These are phyloP conservation scores for Galerucella nymphaeae DNA, from an alignment of 2,888 invertebrate genomes.

Conservation along the genomic window DNA sequence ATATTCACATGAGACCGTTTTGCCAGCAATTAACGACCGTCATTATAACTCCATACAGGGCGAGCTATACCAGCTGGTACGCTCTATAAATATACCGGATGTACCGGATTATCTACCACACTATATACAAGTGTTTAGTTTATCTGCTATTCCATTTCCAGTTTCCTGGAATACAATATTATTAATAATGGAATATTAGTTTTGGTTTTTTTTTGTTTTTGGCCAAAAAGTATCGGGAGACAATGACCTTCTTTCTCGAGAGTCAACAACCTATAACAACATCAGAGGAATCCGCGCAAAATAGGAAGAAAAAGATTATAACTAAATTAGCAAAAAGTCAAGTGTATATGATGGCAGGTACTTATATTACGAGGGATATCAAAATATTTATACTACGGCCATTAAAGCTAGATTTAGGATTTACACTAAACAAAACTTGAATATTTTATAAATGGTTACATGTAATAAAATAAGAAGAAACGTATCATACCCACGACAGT, in stretches of 20 bases:
- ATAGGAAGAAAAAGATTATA: neutral
- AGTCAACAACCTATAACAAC: conserved; percentile 1
- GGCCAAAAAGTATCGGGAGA: neutral
- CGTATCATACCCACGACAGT: no score
- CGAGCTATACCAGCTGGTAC: neutral
- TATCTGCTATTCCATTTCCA: no score
- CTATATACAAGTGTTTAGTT: neutral
- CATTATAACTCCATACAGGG: conserved; percentile 32
- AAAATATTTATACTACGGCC: neutral
- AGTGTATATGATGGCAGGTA: neutral
- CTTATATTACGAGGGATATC: neutral
- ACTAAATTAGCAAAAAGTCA: neutral
- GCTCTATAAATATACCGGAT: neutral
- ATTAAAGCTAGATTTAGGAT: no score
- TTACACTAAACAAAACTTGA: no score
- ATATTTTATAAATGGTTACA: no score
- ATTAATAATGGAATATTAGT: neutral
- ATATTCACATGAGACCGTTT: conserved; percentile 30
- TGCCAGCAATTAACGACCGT: conserved; percentile 29
- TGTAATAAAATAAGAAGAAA: no score
- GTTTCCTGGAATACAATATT: no score
- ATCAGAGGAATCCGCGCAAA: neutral
- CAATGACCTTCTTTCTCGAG: neutral
- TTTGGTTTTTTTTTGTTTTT: neutral
- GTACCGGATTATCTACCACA: neutral